Evolutionary conservation across 1,140 invertebrate genomes (phyloP).

Genomic region (Mesaphorura yosii): DNA sequence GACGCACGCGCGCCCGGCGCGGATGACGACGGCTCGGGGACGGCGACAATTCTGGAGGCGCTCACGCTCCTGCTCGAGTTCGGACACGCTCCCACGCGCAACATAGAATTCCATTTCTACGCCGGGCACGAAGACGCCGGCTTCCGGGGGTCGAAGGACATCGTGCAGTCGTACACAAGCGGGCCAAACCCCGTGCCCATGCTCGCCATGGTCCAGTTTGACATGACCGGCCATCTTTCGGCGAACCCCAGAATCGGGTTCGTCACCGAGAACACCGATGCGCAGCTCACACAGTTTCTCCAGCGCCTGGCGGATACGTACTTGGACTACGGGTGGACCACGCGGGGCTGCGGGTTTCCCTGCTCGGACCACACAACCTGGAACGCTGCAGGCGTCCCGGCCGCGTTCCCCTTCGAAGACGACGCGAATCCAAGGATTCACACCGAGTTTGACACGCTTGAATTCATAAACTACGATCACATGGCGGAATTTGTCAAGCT

Average conservation of each 20-base stretch:
- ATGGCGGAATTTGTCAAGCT: constrained; percentile 11
- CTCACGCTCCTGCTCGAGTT: constrained; percentile 4
- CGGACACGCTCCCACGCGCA: constrained; percentile 9
- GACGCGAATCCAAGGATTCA: constrained; percentile 10
- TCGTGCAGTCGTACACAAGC: constrained; percentile 4
- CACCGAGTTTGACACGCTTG: constrained; percentile 9
- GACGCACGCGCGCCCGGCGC: constrained; percentile 15
- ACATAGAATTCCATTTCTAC: constrained; percentile 22
- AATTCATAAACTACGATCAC: constrained; percentile 8
- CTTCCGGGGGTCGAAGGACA: constrained; percentile 11
- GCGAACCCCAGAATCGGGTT: constrained; percentile 5
- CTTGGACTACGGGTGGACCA: not conserved
- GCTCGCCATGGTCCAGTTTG: constrained; percentile 10
- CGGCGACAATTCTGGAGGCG: constrained; percentile 1
- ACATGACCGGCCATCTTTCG: constrained; percentile 2
- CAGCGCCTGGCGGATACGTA: constrained; percentile 6
- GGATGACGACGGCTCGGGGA: constrained; percentile 11
- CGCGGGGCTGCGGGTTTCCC: constrained; percentile 5
- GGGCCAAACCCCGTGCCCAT: not conserved
- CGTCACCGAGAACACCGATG: constrained; percentile 2
- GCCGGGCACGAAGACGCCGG: constrained; percentile 18
- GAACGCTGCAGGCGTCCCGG: not conserved
- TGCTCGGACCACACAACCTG: constrained; percentile 16
- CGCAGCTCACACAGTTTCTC: constrained; percentile 5
- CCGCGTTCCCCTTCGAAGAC: constrained; percentile 4